Conservation (phyloP, 1,140 invertebrate genomes). For the Cydia strobilella region DNA sequence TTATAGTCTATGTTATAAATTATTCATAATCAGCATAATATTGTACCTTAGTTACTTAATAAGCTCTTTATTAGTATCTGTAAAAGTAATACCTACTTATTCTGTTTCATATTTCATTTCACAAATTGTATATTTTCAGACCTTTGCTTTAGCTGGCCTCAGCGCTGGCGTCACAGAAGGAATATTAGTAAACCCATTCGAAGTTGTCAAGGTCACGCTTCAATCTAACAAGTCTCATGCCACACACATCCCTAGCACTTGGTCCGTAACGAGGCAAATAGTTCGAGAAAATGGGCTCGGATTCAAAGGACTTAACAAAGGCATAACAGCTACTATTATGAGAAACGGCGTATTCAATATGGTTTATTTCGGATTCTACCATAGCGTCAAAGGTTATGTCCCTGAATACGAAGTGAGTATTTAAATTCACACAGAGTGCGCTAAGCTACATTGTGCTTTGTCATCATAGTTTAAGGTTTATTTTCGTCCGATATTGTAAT, state of each 20-base stretch:
- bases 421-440: slow-evolving; percentile 5
- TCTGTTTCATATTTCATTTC: slow-evolving; percentile 25
- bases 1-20: no score
- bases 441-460: neutral
- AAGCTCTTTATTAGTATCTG: slow-evolving; percentile 18
- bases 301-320: slow-evolving; percentile 90
- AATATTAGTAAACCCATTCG: slow-evolving; percentile 95
- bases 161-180: slow-evolving; percentile 93
- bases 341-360: slow-evolving; percentile 95
- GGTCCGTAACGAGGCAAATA: slow-evolving; percentile 89
- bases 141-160: slow-evolving; percentile 92
- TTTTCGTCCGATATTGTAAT: neutral
- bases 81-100: slow-evolving; percentile 34
- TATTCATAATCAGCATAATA: no score
- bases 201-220: slow-evolving; percentile 95
- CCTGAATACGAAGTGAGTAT: slow-evolving; percentile 83
- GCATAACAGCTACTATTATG: slow-evolving; percentile 92
- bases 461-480: neutral
- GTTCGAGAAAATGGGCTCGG: slow-evolving; percentile 88
- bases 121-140: slow-evolving; percentile 80
- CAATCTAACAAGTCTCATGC: slow-evolving; percentile 84
- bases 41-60: no score
- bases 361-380: slow-evolving; percentile 97
- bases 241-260: slow-evolving; percentile 86
- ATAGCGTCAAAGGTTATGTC: slow-evolving; percentile 90